Conservation (phyloP, 2,113 vertebrate genomes). For the Thymallus thymallus region DNA sequence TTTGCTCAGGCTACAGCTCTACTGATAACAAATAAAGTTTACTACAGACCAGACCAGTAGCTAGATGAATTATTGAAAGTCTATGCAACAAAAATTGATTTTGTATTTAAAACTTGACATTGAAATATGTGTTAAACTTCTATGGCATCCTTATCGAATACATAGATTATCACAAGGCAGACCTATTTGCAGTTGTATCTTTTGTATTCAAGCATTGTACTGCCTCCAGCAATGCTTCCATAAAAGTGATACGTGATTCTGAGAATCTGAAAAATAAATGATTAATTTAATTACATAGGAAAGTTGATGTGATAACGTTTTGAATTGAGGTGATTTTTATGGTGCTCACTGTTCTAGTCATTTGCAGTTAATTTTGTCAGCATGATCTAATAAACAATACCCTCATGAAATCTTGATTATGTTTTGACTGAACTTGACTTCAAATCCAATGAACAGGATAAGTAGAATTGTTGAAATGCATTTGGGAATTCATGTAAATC, state of each 20-base stretch:
- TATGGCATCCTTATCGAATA: background rate
- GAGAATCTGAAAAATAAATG: background rate
- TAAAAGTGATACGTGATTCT: background rate
- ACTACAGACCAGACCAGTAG: constrained; percentile 5
- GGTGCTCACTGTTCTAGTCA: background rate
- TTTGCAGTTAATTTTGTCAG: constrained; percentile 24
- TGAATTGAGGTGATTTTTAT: background rate
- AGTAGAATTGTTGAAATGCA: constrained; percentile 3
- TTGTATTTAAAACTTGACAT: constrained; percentile 12
- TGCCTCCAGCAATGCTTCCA: background rate
- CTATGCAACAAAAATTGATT: constrained; percentile 23
- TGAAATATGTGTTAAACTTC: background rate
- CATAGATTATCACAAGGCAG: background rate
- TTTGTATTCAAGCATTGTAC: background rate
- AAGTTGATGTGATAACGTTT: background rate
- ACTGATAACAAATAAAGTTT: background rate
- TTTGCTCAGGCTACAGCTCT: background rate
- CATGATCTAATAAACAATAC: constrained; percentile 40
- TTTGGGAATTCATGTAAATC: constrained; percentile 19
- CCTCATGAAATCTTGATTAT: constrained; percentile 34
- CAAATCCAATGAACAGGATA: constrained; percentile 9
- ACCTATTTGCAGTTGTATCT: background rate
- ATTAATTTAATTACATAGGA: background rate
- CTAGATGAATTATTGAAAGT: constrained; percentile 33
- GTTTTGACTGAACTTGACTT: constrained; percentile 11